A percentile compares a stretch with the other conserved stretches of the same genome.
phyloP scores from a whole-genome alignment of 2,888 invertebrate species.

The Euplexia lucipara region DNA sequence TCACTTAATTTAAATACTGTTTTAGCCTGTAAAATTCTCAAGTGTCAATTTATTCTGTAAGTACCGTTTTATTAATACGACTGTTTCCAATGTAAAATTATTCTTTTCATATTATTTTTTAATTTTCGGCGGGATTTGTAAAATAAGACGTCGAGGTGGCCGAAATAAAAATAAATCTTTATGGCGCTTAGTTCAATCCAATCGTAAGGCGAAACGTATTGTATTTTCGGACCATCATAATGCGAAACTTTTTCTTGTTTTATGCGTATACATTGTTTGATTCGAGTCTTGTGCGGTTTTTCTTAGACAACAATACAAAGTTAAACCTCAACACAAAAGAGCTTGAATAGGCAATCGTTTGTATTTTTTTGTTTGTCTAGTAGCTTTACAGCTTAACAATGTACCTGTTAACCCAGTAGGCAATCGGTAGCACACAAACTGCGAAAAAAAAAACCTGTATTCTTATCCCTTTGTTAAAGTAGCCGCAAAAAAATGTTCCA shows the following conservation, averaged over 20 bases:
- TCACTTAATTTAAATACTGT: conserved; percentile 52
- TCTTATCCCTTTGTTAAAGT: conserved; percentile 23
- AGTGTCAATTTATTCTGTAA: conserved; percentile 47
- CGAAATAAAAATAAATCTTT: conserved; percentile 52
- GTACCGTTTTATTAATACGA: conserved; percentile 8
- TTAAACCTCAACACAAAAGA: conserved; percentile 49
- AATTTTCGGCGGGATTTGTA: conserved; percentile 23
- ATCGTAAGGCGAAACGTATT: conserved; percentile 6
- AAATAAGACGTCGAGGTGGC: conserved; percentile 54
- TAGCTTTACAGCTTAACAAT: conserved; percentile 53
- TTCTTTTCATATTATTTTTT: conserved; percentile 9
- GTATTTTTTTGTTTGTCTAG: conserved; percentile 55
- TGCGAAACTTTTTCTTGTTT: conserved; percentile 24
- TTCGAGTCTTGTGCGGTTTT: conserved; percentile 35
- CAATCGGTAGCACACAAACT: conserved; percentile 56
- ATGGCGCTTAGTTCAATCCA: conserved; percentile 6
- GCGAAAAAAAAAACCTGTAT: conserved; percentile 47
- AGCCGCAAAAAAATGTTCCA: conserved; percentile 22
- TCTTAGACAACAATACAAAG: conserved; percentile 56
- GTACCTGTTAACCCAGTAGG: conserved; percentile 62
- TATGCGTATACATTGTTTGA: conserved; percentile 46
- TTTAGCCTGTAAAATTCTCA: conserved; percentile 28
- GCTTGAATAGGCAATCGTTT: conserved; percentile 48
- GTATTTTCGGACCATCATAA: conserved; percentile 28
- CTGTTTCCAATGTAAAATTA: conserved; percentile 15